These are phyloP conservation scores for Alligator sinensis DNA, from an alignment of 2,113 vertebrate genomes.

Conservation along the genomic window DNA sequence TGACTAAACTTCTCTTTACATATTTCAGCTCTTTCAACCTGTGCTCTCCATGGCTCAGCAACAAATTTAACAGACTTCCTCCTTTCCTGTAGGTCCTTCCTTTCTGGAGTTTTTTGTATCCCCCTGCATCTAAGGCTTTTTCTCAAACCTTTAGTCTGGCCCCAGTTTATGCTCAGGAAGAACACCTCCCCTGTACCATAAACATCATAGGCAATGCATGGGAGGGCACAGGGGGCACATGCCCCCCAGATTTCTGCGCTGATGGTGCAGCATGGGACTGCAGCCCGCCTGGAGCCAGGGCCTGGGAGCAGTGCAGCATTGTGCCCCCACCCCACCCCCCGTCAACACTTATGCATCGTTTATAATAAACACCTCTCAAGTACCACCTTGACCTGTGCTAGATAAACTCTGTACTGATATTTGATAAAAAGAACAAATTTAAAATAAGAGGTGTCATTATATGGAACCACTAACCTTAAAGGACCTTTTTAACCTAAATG, in stretches of 20 bases:
- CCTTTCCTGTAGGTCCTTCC: not conserved
- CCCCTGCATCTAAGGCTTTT: not conserved
- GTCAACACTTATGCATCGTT: too few relatives aligned
- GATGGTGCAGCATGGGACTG: too few relatives aligned
- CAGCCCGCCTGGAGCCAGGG: too few relatives aligned
- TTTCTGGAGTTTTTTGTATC: not conserved
- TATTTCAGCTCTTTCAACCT: not conserved
- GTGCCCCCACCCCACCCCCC: too few relatives aligned
- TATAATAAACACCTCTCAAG: not conserved
- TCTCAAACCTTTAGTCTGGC: not conserved
- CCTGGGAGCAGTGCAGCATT: too few relatives aligned
- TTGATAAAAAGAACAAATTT: not conserved
- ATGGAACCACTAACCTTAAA: not conserved
- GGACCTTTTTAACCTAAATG: not conserved
- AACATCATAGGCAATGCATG: too few relatives aligned
- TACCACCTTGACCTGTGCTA: not conserved
- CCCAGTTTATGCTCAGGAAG: too few relatives aligned
- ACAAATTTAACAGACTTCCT: not conserved
- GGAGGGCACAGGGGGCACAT: too few relatives aligned
- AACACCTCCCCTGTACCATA: too few relatives aligned
- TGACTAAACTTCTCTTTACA: not conserved
- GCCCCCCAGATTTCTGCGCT: too few relatives aligned
- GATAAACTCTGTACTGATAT: not conserved
- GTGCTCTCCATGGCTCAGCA: not conserved
- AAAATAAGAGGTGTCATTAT: not conserved